Base-by-base conservation (phyloP, 92 coral and sea anemone genomes). In the Isaurus tuberculatus region DNA sequence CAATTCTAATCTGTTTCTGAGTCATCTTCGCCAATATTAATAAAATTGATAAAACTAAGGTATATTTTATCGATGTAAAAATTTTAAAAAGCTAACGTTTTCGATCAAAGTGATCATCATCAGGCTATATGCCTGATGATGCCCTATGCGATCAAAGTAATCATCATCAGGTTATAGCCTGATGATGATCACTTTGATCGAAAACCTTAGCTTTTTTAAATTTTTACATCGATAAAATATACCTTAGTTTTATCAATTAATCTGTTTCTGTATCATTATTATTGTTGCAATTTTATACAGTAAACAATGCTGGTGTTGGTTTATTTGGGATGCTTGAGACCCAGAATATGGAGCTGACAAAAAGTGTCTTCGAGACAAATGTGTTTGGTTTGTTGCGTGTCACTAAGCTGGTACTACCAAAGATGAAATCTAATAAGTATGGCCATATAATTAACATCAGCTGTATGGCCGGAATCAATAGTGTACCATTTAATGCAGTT, bases 261-360 rank as follows among this genome's bases (percentile, higher is more conserved):
- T 53, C 22, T 14, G 13, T n/a, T 13, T 53, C 22, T 9, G 5
- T 14, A 53, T 53, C 22, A 14, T 53, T 51, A 40, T 40, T 40
- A 20, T 27, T 61, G 14, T 26, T 30, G 9, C 23, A 31, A 77
- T 53, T 36, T 43, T 44, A 3, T 19, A 60, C 65, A 95, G 98
- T 95, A 43, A 95, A 95, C 88, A 95, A 92, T 87, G 98, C 97
- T 74, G 96, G 94, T 25, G 80, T 91, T 74, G 98, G 98, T 5
- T 79, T 89, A 72, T 81, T 92, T 79, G 94, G 97, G 16, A 90
- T 91, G 20, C 85, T 95, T 2, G 98, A 95, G 81, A 85, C 91
- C 30, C 95, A 91, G 4, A 83, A 91, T 30, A 27, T 78, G 60
- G 89, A 89, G 13, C 58, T 83, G 30, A 81, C 85, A 19, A 89